Percentiles rank a stretch among this genome's conserved stretches.
These are phyloP conservation scores for Diorhabda sublineata DNA, from an alignment of 1,140 invertebrate species.

Conservation along the genomic window DNA sequence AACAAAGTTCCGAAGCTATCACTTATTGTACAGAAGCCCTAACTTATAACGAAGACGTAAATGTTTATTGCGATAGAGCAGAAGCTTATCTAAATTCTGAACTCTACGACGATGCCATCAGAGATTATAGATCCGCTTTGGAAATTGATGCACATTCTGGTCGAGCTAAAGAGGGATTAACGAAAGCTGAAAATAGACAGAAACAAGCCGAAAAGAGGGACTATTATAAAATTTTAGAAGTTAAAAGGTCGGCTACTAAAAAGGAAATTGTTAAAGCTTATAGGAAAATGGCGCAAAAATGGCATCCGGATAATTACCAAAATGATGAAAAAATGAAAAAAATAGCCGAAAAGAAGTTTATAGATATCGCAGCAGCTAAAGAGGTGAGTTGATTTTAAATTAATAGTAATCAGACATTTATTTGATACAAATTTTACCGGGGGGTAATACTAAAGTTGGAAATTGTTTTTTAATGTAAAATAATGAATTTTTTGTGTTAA, in stretches of 20 bases:
- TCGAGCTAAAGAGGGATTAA: conserved; percentile 84
- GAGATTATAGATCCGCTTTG: conserved; percentile 73
- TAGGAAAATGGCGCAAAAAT: conserved; percentile 94
- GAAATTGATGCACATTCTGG: conserved; percentile 77
- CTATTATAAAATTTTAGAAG: conserved; percentile 95
- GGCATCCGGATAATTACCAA: conserved; percentile 97
- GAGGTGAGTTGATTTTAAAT: conserved; percentile 62
- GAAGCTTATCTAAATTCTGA: conserved; percentile 89
- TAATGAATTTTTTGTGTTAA: no score
- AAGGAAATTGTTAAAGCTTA: conserved; percentile 95
- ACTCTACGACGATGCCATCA: conserved; percentile 90
- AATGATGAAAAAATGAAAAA: conserved; percentile 85
- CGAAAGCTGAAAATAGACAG: conserved; percentile 87
- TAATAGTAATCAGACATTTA: no score
- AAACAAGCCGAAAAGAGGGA: conserved; percentile 91
- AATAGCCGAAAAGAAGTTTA: conserved; percentile 95
- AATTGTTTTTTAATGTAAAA: no score
- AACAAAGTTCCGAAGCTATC: conserved; percentile 63
- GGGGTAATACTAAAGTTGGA: no score
- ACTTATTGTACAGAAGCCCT: conserved; percentile 77
- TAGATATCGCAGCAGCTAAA: conserved; percentile 98
- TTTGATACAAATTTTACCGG: no score
- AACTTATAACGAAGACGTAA: conserved; percentile 69
- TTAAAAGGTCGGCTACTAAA: conserved; percentile 82
- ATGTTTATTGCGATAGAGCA: conserved; percentile 83